Conservation (phyloP, 1,140 invertebrate species). For the Platorchestia sp. region DNA sequence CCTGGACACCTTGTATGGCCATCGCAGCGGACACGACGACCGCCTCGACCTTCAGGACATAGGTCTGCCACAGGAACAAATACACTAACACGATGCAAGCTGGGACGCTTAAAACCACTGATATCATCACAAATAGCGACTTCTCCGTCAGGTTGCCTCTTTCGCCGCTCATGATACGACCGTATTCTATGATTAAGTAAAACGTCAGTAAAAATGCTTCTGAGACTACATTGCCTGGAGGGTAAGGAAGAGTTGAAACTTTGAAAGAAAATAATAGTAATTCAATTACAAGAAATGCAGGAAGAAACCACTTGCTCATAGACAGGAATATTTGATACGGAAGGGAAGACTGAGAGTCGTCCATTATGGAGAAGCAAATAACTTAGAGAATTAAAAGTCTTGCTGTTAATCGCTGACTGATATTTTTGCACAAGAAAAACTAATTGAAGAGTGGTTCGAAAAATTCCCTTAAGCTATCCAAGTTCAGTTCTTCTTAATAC, state of each 20-base stretch:
- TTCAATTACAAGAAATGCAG: constrained; percentile 13
- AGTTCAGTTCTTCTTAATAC: neutral
- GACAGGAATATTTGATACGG: constrained; percentile 45
- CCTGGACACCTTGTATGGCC: neutral
- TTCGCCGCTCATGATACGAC: constrained; percentile 18
- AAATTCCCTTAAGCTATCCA: neutral
- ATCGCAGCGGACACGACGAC: neutral
- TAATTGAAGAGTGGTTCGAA: neutral
- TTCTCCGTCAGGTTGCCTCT: constrained; percentile 18
- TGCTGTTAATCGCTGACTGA: too few relatives aligned
- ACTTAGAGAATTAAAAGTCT: neutral
- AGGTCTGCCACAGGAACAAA: constrained; percentile 18
- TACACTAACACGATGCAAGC: constrained; percentile 14
- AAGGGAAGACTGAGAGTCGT: constrained; percentile 3
- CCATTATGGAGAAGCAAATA: neutral
- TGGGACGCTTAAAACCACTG: neutral
- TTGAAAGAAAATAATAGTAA: neutral
- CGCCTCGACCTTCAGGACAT: constrained; percentile 1
- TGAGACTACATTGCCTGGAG: neutral
- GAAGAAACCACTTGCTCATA: constrained; percentile 52
- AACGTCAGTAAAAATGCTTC: neutral
- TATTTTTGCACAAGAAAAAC: neutral
- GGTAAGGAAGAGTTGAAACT: neutral
- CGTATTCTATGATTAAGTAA: constrained; percentile 16
- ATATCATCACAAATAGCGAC: neutral